These are phyloP conservation scores for Leptinotarsa tumamoca DNA, from an alignment of 2,888 invertebrate genomes.

Conservation along the genomic window DNA sequence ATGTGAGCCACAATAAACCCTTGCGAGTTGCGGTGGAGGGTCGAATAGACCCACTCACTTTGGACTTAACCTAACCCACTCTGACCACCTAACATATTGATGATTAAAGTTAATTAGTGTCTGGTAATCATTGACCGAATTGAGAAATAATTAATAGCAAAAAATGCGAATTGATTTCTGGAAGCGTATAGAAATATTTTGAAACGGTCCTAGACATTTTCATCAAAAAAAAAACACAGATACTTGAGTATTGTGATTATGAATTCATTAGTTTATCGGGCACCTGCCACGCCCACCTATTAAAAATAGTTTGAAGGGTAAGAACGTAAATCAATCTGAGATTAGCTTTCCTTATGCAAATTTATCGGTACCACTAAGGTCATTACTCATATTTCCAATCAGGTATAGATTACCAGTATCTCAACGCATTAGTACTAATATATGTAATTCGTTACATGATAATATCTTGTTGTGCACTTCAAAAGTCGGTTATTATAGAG, in stretches of 20 bases:
- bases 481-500: background rate
- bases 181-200: too few relatives aligned
- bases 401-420: background rate
- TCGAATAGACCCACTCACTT: too few relatives aligned
- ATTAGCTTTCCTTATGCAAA: conserved; percentile 6
- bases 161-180: too few relatives aligned
- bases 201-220: too few relatives aligned
- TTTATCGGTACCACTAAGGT: background rate
- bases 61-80: too few relatives aligned
- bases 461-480: background rate
- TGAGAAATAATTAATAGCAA: too few relatives aligned
- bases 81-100: too few relatives aligned
- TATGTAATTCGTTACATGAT: background rate
- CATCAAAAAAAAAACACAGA: background rate
- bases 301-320: background rate
- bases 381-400: background rate
- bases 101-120: too few relatives aligned
- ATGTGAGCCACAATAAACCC: too few relatives aligned
- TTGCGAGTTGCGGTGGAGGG: too few relatives aligned
- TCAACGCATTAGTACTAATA: background rate
- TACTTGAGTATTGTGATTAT: too few relatives aligned
- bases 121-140: too few relatives aligned
- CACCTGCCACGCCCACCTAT: background rate
- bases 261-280: background rate
- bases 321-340: background rate